phyloP scores from a whole-genome alignment of 2,113 vertebrate species.

The Ameiurus melas region DNA sequence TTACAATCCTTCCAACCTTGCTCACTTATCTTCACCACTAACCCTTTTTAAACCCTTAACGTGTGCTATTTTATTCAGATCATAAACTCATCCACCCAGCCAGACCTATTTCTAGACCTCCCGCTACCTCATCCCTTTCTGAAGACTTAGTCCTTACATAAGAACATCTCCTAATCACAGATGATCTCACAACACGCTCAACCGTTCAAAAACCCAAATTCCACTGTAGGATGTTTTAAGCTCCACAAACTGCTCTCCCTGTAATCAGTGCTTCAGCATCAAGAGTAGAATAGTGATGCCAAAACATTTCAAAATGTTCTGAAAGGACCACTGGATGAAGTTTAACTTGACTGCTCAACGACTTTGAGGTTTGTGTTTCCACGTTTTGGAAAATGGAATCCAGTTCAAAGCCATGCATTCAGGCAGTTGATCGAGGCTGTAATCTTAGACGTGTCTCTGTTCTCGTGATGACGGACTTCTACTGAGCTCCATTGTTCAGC shows the following conservation, averaged over 20 bases:
- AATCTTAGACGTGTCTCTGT: slow-evolving; percentile 25
- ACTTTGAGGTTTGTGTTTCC: slow-evolving; percentile 23
- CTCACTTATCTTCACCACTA: neutral
- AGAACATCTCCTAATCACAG: neutral
- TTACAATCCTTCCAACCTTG: neutral
- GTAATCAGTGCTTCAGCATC: slow-evolving; percentile 27
- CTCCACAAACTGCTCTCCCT: slow-evolving; percentile 24
- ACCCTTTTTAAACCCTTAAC: neutral
- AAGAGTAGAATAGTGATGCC: neutral
- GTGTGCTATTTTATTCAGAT: neutral
- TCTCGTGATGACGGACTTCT: slow-evolving; percentile 18
- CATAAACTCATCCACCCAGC: neutral
- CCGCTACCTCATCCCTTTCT: neutral
- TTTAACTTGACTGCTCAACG: neutral
- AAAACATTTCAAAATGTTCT: slow-evolving; percentile 36
- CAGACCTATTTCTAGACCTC: neutral
- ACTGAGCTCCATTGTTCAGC: slow-evolving; percentile 27
- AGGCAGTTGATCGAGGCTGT: slow-evolving; percentile 16
- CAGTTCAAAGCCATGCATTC: slow-evolving; percentile 15
- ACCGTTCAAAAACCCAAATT: neutral
- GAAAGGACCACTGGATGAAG: slow-evolving; percentile 18
- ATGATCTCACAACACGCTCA: neutral
- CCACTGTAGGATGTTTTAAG: slow-evolving; percentile 16
- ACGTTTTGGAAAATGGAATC: slow-evolving; percentile 19
- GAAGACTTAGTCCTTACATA: neutral